A percentile compares a stretch with the other conserved stretches of the same genome.
Evolutionary conservation across 2,888 invertebrate species (phyloP).

Genomic region (Noctua comes): DNA sequence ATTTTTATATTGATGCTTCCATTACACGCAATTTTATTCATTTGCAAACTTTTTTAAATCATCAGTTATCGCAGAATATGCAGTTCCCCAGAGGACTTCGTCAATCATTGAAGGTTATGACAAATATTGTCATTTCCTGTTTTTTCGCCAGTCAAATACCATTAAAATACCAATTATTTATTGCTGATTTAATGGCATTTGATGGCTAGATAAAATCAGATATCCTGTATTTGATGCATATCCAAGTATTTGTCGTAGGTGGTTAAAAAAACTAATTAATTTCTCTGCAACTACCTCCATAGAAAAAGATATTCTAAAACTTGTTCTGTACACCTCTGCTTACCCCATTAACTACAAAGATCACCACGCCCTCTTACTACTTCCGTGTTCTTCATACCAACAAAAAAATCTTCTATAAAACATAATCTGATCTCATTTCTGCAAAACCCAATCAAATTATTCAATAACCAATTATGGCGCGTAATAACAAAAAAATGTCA

Average conservation of each 20-base stretch:
- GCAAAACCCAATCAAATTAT: conserved; percentile 28
- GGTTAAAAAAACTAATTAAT: not conserved
- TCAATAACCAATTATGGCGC: conserved; percentile 34
- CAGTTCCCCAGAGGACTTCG: not conserved
- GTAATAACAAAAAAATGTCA: conserved; percentile 57
- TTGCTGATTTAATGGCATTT: not conserved
- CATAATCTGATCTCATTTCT: conserved; percentile 26
- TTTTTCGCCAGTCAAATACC: conserved; percentile 6
- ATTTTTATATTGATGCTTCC: not conserved
- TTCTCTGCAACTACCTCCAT: not conserved
- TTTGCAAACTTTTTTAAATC: too few relatives aligned
- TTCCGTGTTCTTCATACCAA: conserved; percentile 40
- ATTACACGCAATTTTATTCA: not conserved
- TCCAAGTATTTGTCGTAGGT: not conserved
- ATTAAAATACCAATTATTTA: not conserved
- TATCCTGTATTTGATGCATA: conserved; percentile 27
- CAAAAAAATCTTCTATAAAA: conserved; percentile 1
- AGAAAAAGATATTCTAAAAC: not conserved
- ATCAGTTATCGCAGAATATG: not conserved
- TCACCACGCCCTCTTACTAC: conserved; percentile 16
- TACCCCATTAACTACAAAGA: not conserved
- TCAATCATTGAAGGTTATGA: conserved; percentile 3
- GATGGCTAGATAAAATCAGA: conserved; percentile 1
- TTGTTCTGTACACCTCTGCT: not conserved
- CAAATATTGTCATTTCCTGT: conserved; percentile 34